Conservation (phyloP, 2,888 invertebrate species). For the Gymnoscelis rufifasciata region DNA sequence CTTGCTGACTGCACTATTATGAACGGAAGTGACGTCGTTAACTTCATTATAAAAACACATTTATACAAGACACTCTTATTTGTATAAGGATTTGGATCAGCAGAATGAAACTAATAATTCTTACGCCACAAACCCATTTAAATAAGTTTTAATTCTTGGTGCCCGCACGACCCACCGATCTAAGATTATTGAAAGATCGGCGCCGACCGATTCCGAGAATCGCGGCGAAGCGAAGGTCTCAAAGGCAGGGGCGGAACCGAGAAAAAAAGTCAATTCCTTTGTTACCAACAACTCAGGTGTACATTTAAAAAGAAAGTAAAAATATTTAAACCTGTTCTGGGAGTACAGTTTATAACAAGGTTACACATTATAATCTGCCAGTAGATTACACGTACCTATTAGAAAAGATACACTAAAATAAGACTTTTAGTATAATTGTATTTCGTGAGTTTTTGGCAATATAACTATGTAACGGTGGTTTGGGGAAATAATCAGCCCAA, state of each 20-base stretch:
- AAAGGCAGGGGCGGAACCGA: slow-evolving; percentile 62
- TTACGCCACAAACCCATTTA: too few relatives aligned
- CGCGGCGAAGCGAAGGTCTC: slow-evolving; percentile 60
- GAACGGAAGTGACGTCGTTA: not conserved
- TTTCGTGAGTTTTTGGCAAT: too few relatives aligned
- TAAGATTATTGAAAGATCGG: slow-evolving; percentile 65
- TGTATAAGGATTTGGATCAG: too few relatives aligned
- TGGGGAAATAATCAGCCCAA: too few relatives aligned
- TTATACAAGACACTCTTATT: too few relatives aligned
- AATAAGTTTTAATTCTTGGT: slow-evolving; percentile 2
- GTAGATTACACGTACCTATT: too few relatives aligned
- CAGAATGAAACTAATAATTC: too few relatives aligned
- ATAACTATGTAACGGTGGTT: too few relatives aligned
- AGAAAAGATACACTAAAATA: too few relatives aligned
- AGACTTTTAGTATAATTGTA: too few relatives aligned
- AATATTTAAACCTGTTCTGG: slow-evolving; percentile 49
- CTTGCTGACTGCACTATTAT: not conserved
- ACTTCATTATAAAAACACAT: too few relatives aligned
- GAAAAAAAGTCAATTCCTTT: slow-evolving; percentile 72
- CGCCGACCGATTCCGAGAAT: slow-evolving; percentile 59
- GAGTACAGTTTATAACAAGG: slow-evolving; percentile 44
- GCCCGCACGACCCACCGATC: slow-evolving; percentile 2
- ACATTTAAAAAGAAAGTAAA: slow-evolving; percentile 66
- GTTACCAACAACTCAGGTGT: slow-evolving; percentile 74
- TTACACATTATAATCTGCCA: slow-evolving; percentile 1